Conservation (phyloP, 2,888 invertebrate genomes). For the Stenolophus ochropezus region DNA sequence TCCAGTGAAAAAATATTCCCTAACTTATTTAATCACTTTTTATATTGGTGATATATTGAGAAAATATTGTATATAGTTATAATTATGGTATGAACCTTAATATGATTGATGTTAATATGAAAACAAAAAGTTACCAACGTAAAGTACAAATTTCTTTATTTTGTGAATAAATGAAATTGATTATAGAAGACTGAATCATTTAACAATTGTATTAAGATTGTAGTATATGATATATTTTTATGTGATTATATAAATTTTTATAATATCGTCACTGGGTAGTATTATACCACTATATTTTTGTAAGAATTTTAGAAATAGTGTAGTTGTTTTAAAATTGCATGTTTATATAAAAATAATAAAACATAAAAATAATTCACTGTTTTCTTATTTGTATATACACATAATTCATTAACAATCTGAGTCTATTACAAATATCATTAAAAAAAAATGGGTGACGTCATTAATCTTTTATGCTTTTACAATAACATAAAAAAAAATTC, state of each 20-base stretch:
- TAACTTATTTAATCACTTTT: neutral
- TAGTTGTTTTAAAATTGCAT: conserved; percentile 45
- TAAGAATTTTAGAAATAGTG: conserved; percentile 37
- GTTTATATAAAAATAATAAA: conserved; percentile 39
- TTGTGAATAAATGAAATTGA: neutral
- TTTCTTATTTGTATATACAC: neutral
- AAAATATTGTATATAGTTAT: neutral
- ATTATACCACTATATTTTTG: conserved; percentile 30
- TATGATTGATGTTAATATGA: neutral
- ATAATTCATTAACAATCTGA: too few species aligned
- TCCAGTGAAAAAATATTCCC: neutral
- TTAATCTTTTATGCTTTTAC: too few species aligned
- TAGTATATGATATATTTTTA: neutral
- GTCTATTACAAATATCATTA: too few species aligned
- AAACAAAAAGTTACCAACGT: neutral
- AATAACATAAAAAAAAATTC: too few species aligned
- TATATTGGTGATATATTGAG: neutral
- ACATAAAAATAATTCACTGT: neutral
- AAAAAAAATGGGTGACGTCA: too few species aligned
- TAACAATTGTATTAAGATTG: neutral
- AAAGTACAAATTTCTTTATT: neutral
- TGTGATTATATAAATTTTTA: conserved; percentile 11
- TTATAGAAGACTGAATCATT: conserved; percentile 23
- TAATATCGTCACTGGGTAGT: conserved; percentile 18
- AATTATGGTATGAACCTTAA: neutral